These are phyloP conservation scores for Dicyrtomina minuta DNA, from an alignment of 2,888 invertebrate species.

Conservation along the genomic window DNA sequence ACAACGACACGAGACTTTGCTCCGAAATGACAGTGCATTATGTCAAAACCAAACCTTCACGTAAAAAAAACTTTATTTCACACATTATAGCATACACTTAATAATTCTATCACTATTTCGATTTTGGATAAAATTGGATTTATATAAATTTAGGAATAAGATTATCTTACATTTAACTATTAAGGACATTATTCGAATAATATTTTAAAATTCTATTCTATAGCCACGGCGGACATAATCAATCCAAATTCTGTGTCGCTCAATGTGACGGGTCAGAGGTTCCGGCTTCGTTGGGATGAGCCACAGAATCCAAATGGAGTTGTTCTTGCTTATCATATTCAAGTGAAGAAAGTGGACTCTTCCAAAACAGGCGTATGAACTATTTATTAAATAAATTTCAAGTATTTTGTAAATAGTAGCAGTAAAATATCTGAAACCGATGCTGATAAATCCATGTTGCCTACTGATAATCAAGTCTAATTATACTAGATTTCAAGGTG, in stretches of 20 bases:
- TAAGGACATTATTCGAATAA: background rate
- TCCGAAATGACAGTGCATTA: conserved; percentile 56
- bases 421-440: too few species aligned
- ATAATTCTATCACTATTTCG: too few species aligned
- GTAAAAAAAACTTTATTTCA: conserved; percentile 13
- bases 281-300: conserved; percentile 76
- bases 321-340: conserved; percentile 75
- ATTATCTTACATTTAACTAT: too few species aligned
- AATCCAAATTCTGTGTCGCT: conserved; percentile 60
- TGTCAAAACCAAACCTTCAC: conserved; percentile 59
- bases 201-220: conserved; percentile 40
- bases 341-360: conserved; percentile 69
- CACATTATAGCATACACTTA: background rate
- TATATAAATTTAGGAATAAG: background rate
- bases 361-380: conserved; percentile 61
- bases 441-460: too few species aligned
- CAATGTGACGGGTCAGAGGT: conserved; percentile 59
- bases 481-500: too few species aligned
- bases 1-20: conserved; percentile 58
- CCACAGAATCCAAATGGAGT: conserved; percentile 81
- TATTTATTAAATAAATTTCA: conserved; percentile 10
- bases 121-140: too few species aligned
- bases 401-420: too few species aligned
- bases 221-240: conserved; percentile 71
- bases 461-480: too few species aligned